Percentiles rank a stretch among this genome's conserved stretches.
Conservation (phyloP, 2,113 vertebrate species). For the Cyprinodon variegatus region DNA sequence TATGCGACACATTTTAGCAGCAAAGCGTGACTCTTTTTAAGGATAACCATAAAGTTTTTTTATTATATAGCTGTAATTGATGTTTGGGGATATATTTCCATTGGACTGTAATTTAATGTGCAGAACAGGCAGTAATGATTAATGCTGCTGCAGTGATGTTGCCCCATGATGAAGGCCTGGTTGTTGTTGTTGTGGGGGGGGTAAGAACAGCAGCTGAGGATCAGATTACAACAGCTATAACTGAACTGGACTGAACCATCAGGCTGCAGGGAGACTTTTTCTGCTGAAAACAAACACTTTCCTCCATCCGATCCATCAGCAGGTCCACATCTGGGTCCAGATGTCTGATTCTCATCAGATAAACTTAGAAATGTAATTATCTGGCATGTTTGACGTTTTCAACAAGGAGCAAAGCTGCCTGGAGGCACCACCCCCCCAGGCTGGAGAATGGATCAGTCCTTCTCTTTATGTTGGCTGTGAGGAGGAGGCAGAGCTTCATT, state of each 20-base stretch:
- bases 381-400: not conserved
- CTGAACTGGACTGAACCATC: conserved; percentile 51
- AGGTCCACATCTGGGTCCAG: rapidly evolving
- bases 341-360: rapidly evolving
- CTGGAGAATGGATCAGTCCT: conserved; percentile 44
- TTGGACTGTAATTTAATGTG: not conserved
- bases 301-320: not conserved
- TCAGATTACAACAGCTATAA: conserved; percentile 63
- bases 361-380: not conserved
- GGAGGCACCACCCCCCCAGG: not conserved
- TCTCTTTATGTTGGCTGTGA: conserved; percentile 32
- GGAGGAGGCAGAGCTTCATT: conserved; percentile 27
- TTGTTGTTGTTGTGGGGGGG: conserved; percentile 30
- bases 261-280: not conserved
- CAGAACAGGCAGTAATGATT: conserved; percentile 6
- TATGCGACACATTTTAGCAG: not conserved
- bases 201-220: conserved; percentile 39
- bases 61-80: not conserved
- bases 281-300: not conserved
- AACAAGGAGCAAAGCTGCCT: not conserved
- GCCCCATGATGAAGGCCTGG: not conserved
- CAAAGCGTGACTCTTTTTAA: not conserved
- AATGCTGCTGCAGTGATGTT: not conserved
- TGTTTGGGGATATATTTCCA: not conserved
- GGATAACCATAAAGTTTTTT: not conserved